These are phyloP conservation scores for Parnassius mnemosyne DNA, from an alignment of 2,888 invertebrate genomes.

Conservation along the genomic window DNA sequence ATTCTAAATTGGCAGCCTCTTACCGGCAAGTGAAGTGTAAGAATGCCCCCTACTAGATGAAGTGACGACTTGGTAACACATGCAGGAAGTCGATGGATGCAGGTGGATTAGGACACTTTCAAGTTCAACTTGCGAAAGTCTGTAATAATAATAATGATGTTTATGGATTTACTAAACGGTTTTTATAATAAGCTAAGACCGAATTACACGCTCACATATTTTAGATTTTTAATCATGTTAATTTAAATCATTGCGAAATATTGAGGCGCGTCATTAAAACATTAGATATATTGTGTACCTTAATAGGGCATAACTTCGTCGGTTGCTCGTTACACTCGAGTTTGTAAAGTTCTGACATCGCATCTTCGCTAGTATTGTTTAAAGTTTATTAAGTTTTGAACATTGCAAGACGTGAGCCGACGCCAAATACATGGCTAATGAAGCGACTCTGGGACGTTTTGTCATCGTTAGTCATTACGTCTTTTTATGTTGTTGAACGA, in stretches of 20 bases:
- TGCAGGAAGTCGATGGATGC: no score
- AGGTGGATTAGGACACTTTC: no score
- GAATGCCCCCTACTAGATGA: no score
- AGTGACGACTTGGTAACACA: no score
- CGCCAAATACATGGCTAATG: conserved; percentile 46
- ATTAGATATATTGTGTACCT: conserved; percentile 64
- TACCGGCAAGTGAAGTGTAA: no score
- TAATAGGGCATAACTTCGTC: conserved; percentile 62
- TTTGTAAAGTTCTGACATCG: conserved; percentile 71
- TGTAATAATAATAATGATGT: no score
- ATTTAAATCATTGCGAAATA: conserved; percentile 23
- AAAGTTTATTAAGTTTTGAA: conserved; percentile 75
- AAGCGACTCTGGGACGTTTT: conserved; percentile 40
- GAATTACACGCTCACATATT: no score
- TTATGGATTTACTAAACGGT: no score
- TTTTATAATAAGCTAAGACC: no score
- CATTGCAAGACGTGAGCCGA: conserved; percentile 68
- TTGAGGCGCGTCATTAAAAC: conserved; percentile 42
- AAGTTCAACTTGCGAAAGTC: no score
- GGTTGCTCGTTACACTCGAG: conserved; percentile 62
- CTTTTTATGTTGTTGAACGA: background rate
- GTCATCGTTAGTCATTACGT: conserved; percentile 3
- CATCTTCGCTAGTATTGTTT: conserved; percentile 72
- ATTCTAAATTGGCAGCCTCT: no score
- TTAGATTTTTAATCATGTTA: conserved; percentile 1